These are phyloP conservation scores for Sphaeridia pumilis DNA, from an alignment of 2,888 invertebrate genomes.

Conservation along the genomic window DNA sequence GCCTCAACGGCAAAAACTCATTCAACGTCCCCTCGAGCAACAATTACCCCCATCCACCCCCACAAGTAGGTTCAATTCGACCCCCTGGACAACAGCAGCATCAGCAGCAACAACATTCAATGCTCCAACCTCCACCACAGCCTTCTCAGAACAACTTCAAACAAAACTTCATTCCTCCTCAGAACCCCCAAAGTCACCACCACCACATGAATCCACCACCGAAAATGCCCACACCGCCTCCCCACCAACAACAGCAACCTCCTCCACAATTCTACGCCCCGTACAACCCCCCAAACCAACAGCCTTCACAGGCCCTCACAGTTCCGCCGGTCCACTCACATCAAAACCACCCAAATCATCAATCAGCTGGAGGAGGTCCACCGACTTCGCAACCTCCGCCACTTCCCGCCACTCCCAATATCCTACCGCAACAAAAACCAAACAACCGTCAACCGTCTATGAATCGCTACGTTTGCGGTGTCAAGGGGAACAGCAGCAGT, in stretches of 20 bases:
- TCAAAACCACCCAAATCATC: not conserved
- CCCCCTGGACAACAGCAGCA: slow-evolving; percentile 9
- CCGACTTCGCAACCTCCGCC: not conserved
- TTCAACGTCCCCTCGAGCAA: not conserved
- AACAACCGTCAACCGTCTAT: slow-evolving; percentile 4
- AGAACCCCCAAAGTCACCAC: slow-evolving; percentile 34
- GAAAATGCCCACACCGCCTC: no score
- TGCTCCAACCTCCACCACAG: not conserved
- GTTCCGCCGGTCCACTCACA: not conserved
- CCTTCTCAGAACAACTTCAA: no score
- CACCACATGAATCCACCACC: no score
- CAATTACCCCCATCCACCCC: slow-evolving; percentile 1
- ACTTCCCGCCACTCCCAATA: slow-evolving; percentile 5
- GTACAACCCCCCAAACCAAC: no score
- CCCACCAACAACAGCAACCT: no score
- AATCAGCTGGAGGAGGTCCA: no score
- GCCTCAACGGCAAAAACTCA: not conserved
- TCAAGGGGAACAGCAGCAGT: slow-evolving; percentile 57
- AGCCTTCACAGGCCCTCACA: not conserved
- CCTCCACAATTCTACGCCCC: no score
- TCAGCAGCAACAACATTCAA: not conserved
- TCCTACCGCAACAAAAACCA: slow-evolving; percentile 14
- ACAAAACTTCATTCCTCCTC: no score
- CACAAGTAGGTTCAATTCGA: slow-evolving; percentile 7
- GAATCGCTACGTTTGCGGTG: slow-evolving; percentile 69